Evolutionary conservation across 2,797 vertebrate species (phyloP).

Genomic region (Micropoecilia bifurca): DNA sequence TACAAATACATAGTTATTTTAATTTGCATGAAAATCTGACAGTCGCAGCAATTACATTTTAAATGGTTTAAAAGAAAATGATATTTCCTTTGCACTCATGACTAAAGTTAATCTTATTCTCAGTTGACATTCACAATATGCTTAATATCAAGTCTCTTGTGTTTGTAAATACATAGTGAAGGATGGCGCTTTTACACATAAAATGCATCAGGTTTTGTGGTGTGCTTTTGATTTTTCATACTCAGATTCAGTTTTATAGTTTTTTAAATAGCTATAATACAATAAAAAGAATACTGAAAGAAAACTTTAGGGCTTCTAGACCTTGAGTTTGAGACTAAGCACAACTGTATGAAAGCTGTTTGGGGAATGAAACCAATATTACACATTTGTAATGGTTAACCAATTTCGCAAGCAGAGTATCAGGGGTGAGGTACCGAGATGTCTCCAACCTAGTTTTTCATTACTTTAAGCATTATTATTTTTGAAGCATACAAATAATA

Average conservation of each 20-base stretch:
- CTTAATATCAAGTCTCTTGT: not conserved
- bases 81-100: not conserved
- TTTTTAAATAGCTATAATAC: not conserved
- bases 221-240: not conserved
- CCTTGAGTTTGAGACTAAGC: not conserved
- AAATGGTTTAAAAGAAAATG: not conserved
- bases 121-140: not conserved
- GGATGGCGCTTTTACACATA: not conserved
- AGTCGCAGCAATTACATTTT: not conserved
- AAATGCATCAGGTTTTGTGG: not conserved
- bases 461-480: constrained; percentile 16
- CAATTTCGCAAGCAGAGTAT: constrained; percentile 37
- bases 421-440: constrained; percentile 53
- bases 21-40: not conserved
- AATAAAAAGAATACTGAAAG: not conserved
- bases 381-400: constrained; percentile 47
- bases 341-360: constrained; percentile 12
- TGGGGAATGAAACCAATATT: constrained; percentile 6
- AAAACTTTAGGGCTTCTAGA: not conserved
- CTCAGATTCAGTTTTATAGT: not conserved
- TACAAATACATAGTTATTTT: not conserved
- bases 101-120: not conserved
- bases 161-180: not conserved
- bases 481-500: constrained; percentile 15
- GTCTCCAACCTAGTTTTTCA: constrained; percentile 17